These are phyloP conservation scores for Apteryx mantelli DNA, from an alignment of 2,113 vertebrate genomes.

Conservation along the genomic window DNA sequence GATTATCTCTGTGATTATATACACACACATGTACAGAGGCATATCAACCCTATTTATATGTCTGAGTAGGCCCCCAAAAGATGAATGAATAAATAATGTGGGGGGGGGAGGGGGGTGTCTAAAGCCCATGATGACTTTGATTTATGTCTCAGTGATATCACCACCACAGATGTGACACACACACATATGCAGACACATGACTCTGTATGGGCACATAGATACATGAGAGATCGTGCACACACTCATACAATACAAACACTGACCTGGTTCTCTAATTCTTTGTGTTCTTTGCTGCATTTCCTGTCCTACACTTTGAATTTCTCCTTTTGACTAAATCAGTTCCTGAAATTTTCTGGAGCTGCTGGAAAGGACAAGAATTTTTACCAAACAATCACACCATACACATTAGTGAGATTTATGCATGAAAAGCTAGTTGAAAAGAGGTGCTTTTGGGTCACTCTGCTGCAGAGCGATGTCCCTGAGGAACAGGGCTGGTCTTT, in stretches of 20 bases:
- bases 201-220: background rate
- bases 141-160: background rate
- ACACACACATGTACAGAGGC: background rate
- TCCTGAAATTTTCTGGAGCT: background rate
- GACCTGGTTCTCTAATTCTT: background rate
- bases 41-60: background rate
- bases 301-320: background rate
- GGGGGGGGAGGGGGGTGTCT: background rate
- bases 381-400: background rate
- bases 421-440: background rate
- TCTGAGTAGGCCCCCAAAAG: background rate
- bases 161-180: fast-evolving
- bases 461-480: background rate
- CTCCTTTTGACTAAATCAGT: background rate
- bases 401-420: background rate
- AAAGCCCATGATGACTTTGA: background rate
- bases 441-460: fast-evolving
- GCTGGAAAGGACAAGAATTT: background rate
- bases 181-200: background rate
- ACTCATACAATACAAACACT: background rate
- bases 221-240: fast-evolving
- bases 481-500: background rate
- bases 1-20: background rate
- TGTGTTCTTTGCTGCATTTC: background rate
- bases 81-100: background rate